phyloP scores from a whole-genome alignment of 2,888 invertebrate genomes.

The Falcaria lacertinaria region DNA sequence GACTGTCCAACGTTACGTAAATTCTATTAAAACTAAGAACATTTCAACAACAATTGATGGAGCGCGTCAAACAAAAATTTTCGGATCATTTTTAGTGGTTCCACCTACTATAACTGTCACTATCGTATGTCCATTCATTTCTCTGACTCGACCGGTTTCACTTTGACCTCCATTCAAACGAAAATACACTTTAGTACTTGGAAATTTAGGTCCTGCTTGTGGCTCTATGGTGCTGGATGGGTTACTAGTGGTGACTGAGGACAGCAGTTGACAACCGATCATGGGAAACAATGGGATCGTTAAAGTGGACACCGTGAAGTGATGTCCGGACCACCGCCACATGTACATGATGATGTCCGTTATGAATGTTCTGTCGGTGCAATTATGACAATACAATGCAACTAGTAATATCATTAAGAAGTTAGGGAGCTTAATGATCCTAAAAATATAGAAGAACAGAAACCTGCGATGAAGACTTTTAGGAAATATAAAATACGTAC shows the following conservation, averaged over 20 bases:
- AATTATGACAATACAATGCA: not conserved
- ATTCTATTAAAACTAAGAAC: not conserved
- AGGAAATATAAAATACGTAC: too few relatives aligned
- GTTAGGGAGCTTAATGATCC: not conserved
- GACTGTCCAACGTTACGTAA: not conserved
- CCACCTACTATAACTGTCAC: constrained; percentile 62
- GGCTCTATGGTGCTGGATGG: constrained; percentile 11
- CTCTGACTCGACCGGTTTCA: constrained; percentile 30
- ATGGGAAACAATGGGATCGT: constrained; percentile 72
- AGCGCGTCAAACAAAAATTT: constrained; percentile 59
- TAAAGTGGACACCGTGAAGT: constrained; percentile 64
- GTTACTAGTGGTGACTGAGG: constrained; percentile 28
- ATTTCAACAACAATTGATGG: constrained; percentile 55
- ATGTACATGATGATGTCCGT: constrained; percentile 31
- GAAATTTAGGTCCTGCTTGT: constrained; percentile 22
- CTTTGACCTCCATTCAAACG: constrained; percentile 2
- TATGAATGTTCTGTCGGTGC: constrained; percentile 28
- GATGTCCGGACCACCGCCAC: constrained; percentile 68
- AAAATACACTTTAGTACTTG: constrained; percentile 29
- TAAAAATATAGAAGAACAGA: not conserved
- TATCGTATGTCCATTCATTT: constrained; percentile 56
- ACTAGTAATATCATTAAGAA: not conserved
- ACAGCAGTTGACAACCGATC: constrained; percentile 65
- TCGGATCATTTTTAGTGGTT: constrained; percentile 62
- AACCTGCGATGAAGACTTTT: too few relatives aligned